Evolutionary conservation across 2,888 invertebrate species (phyloP).

Genomic region (Eudasyphora cyanicolor): DNA sequence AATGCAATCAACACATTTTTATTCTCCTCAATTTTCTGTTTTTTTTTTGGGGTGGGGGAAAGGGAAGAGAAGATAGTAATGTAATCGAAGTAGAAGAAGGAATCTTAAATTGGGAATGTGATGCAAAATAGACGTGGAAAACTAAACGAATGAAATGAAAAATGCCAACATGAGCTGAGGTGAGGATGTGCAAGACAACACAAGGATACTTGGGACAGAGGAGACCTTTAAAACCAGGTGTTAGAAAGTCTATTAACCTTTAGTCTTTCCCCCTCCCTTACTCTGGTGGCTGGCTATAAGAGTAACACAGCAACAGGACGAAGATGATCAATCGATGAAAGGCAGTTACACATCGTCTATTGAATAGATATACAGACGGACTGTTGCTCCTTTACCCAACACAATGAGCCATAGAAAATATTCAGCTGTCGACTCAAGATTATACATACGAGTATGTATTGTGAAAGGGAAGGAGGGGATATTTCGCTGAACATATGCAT

Average conservation of each 20-base stretch:
- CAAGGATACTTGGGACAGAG: background rate
- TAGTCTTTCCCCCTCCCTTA: background rate
- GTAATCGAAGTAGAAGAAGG: background rate
- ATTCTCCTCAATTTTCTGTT: background rate
- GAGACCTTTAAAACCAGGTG: slow-evolving; percentile 52
- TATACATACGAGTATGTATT: too few species aligned
- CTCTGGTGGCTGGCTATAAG: background rate
- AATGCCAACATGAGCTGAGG: background rate
- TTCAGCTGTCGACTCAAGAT: slow-evolving; percentile 53
- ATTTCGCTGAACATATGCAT: slow-evolving; percentile 4
- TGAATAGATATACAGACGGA: background rate
- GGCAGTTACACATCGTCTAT: background rate
- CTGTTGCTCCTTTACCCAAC: background rate
- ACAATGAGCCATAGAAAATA: slow-evolving; percentile 1
- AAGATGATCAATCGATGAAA: slow-evolving; percentile 2
- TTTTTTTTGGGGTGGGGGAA: background rate
- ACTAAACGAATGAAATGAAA: background rate
- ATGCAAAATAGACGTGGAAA: background rate
- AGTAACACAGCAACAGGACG: slow-evolving; percentile 27
- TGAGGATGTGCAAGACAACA: background rate
- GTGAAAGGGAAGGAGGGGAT: background rate
- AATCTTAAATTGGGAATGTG: background rate
- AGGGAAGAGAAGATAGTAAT: background rate
- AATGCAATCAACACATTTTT: slow-evolving; percentile 45
- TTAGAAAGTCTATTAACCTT: slow-evolving; percentile 37